These are phyloP conservation scores for Anthophora plumipes DNA, from an alignment of 2,888 invertebrate genomes.

Conservation along the genomic window DNA sequence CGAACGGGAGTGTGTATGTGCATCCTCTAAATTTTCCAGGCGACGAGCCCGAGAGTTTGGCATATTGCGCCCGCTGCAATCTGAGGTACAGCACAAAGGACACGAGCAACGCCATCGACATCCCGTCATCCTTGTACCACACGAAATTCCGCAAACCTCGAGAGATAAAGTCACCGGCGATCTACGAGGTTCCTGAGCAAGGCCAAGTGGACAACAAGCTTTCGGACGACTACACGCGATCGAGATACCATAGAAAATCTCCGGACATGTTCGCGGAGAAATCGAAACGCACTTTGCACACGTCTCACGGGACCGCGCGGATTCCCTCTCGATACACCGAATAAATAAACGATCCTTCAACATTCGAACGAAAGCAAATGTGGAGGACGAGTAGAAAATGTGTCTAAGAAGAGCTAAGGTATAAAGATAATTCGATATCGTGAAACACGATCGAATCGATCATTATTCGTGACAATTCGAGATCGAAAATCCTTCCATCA, in stretches of 20 bases:
- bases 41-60: constrained; percentile 64
- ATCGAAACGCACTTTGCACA: constrained; percentile 52
- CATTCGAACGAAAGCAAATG: no score
- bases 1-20: no score
- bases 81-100: constrained; percentile 37
- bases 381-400: background rate
- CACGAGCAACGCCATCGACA: constrained; percentile 27
- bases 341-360: constrained; percentile 1
- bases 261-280: constrained; percentile 55
- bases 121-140: constrained; percentile 35
- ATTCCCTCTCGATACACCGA: constrained; percentile 50
- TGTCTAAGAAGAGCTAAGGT: background rate
- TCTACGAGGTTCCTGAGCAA: constrained; percentile 56
- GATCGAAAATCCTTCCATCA: constrained; percentile 12
- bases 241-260: constrained; percentile 49
- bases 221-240: constrained; percentile 42
- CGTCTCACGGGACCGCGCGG: constrained; percentile 39
- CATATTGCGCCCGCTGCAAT: constrained; percentile 57
- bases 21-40: constrained; percentile 47
- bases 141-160: constrained; percentile 67
- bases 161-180: constrained; percentile 61
- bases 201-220: constrained; percentile 52
- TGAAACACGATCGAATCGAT: background rate
- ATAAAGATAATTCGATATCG: background rate
- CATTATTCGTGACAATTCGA: constrained; percentile 13